Base-by-base conservation (phyloP, 2,888 invertebrate genomes). In the Pilophorus perplexus region DNA sequence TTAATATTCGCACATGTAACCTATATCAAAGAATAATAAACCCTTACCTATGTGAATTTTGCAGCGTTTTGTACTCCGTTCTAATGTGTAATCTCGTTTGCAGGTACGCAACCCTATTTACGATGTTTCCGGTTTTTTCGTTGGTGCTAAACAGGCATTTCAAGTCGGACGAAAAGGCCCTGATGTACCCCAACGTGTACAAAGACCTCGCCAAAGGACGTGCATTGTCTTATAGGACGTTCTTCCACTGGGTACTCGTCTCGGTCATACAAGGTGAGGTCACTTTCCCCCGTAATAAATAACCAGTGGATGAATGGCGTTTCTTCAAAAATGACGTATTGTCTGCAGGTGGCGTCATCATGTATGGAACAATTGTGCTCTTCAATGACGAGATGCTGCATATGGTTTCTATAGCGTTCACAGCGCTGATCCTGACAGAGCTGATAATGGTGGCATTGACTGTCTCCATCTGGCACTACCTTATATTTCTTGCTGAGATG, bases 351-450 rank as follows among this genome's bases (percentile, higher is more conserved):
- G 96, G 93, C 27, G 93, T 97, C 5, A 96, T 99, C 76, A 99
- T 99, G 96, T 98, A 97, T 76, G 97, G 97, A 46, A 96, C 98
- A 0, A 81, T 99, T 72, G 84, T 97, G 60, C 83, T 99, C 68
- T 99, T 99, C 79, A 96, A 97, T 76, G 93, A 94, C 74, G 97
- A 99, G 79, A 89, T 99, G 76, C 94, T 98, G 76, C 98, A 99
- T 79, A 95, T 99, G 74, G 97, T 99, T 46, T 93, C 95, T 73
- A 99, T 99, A 77, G 96, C 96, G 76, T 99, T 97, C 80, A 94
- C 97, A n/a, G 91, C 98, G 33, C 83, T 99, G 67, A 94, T 99
- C 73, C 82, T 99, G 71, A 99, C 98, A 0, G 98, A 99, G 81
- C 83, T 99, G 74, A 89, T 98, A 71, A 99, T 99, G 98, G 95